phyloP scores from a whole-genome alignment of 2,888 invertebrate genomes.

The Junonia oenone region DNA sequence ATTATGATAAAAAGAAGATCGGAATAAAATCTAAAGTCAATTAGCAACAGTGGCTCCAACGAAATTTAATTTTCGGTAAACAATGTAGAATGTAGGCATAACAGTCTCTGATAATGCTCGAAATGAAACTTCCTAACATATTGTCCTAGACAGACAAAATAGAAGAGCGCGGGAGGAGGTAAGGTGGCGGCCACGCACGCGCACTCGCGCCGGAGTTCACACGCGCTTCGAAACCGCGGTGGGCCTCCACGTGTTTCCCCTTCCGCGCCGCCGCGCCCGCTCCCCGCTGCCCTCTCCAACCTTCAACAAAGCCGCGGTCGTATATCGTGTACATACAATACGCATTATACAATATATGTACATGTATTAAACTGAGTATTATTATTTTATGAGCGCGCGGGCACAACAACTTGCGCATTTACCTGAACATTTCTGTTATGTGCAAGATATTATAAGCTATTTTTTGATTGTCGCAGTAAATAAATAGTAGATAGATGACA shows the following conservation, averaged over 20 bases:
- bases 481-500: neutral
- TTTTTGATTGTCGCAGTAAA: neutral
- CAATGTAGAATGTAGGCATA: neutral
- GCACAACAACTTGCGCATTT: conserved; percentile 15
- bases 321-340: conserved; percentile 39
- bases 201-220: conserved; percentile 69
- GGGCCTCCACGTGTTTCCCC: conserved; percentile 76
- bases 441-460: neutral
- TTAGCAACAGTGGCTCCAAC: neutral
- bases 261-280: conserved; percentile 40
- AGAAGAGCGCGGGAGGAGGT: conserved; percentile 51
- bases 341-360: conserved; percentile 25
- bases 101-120: conserved; percentile 11
- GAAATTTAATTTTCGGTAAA: conserved; percentile 4
- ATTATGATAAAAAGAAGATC: too few relatives aligned
- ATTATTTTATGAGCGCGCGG: conserved; percentile 10
- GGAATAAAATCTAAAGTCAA: neutral
- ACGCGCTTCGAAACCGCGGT: conserved; percentile 76
- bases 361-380: conserved; percentile 18
- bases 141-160: conserved; percentile 50
- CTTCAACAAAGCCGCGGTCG: conserved; percentile 59
- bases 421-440: conserved; percentile 1
- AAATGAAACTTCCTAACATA: conserved; percentile 29
- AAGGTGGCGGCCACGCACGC: conserved; percentile 64
- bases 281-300: conserved; percentile 44